Evolutionary conservation across 2,888 invertebrate genomes (phyloP).

Genomic region (Perizoma flavofasciatum): DNA sequence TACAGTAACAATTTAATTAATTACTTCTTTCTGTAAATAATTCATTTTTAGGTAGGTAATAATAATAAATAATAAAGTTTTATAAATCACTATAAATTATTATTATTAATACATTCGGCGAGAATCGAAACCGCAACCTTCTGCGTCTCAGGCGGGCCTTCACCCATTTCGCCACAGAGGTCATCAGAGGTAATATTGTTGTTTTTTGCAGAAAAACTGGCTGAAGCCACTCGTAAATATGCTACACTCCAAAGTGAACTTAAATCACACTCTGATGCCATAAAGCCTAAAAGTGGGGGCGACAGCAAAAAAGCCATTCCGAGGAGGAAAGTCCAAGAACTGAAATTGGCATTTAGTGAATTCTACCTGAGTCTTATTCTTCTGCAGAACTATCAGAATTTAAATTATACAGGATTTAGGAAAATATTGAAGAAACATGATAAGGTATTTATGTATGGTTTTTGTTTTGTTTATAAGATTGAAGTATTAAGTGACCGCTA

Average conservation of each 20-base stretch:
- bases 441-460: constrained; percentile 86
- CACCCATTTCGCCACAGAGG: no score
- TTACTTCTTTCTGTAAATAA: no score
- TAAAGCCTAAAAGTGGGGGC: constrained; percentile 73
- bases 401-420: constrained; percentile 99
- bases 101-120: no score
- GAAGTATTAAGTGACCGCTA: no score
- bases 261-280: constrained; percentile 84
- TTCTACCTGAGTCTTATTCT: constrained; percentile 98
- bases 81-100: no score
- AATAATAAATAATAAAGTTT: no score
- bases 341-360: constrained; percentile 99
- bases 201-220: constrained; percentile 91
- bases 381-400: constrained; percentile 98
- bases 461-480: no score
- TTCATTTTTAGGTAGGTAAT: no score
- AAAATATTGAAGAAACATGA: constrained; percentile 99
- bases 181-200: not conserved
- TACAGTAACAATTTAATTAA: no score
- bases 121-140: no score
- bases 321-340: constrained; percentile 92
- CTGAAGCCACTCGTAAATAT: constrained; percentile 98
- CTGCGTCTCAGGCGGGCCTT: no score
- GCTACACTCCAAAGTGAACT: constrained; percentile 95
- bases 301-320: constrained; percentile 84